These are phyloP conservation scores for Pemphigus obesinymphae DNA, from an alignment of 1,140 invertebrate genomes.

Conservation along the genomic window DNA sequence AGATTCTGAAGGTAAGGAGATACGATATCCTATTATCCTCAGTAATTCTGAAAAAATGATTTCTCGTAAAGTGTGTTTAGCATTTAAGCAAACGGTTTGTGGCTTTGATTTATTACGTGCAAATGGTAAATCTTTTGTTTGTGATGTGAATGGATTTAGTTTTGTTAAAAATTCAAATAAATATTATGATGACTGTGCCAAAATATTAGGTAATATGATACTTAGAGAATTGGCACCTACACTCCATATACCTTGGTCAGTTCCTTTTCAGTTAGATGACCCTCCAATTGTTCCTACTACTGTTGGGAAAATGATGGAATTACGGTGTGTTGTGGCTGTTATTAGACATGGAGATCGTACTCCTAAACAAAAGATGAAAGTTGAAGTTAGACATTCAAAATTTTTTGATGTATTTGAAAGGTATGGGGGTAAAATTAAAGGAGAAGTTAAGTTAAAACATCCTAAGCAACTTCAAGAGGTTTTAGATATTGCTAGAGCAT, in stretches of 20 bases:
- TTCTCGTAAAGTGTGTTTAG: slow-evolving; percentile 93
- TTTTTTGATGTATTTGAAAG: slow-evolving; percentile 99
- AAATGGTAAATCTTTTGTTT: slow-evolving; percentile 97
- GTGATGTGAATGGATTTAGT: slow-evolving; percentile 99
- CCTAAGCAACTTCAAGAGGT: slow-evolving; percentile 98
- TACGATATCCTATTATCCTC: slow-evolving; percentile 90
- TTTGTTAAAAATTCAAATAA: slow-evolving; percentile 99
- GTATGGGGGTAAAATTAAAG: slow-evolving; percentile 91
- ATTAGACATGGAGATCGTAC: slow-evolving; percentile 98
- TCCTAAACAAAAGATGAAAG: slow-evolving; percentile 99
- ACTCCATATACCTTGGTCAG: slow-evolving; percentile 92
- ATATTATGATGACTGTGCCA: slow-evolving; percentile 99
- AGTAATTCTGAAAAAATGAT: slow-evolving; percentile 98
- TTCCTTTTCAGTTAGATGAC: slow-evolving; percentile 95
- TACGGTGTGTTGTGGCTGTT: slow-evolving; percentile 95
- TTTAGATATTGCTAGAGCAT: slow-evolving; percentile 83
- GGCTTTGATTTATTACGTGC: slow-evolving; percentile 98
- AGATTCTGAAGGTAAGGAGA: slow-evolving; percentile 97
- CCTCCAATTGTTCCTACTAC: slow-evolving; percentile 98
- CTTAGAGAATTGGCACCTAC: slow-evolving; percentile 88
- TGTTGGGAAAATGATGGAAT: slow-evolving; percentile 99
- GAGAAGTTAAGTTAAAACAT: slow-evolving; percentile 95
- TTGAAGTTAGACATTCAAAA: slow-evolving; percentile 98
- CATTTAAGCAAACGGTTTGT: slow-evolving; percentile 99
- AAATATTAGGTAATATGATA: slow-evolving; percentile 94